phyloP scores from a whole-genome alignment of 2,797 vertebrate genomes.

The Hippopotamyrus pictus region DNA sequence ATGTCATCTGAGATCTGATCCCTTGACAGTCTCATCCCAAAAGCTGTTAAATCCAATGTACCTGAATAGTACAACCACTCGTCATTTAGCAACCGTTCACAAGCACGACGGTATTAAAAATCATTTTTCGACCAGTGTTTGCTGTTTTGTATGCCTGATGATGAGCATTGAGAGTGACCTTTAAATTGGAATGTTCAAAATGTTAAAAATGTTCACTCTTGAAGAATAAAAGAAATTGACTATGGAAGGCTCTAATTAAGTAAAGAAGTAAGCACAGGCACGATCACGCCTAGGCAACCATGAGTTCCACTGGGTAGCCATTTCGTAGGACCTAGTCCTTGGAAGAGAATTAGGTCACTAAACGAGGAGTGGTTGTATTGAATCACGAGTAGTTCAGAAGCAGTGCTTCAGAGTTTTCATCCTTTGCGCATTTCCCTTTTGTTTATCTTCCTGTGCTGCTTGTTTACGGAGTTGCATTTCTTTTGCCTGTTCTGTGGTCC shows the following conservation, averaged over 20 bases:
- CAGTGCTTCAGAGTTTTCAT: background rate
- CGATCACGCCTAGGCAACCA: background rate
- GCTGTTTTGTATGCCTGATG: background rate
- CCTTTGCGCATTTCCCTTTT: background rate
- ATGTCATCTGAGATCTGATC: background rate
- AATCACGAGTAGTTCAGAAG: background rate
- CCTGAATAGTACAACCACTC: background rate
- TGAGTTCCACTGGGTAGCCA: background rate
- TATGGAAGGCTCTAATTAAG: background rate
- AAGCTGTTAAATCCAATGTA: background rate
- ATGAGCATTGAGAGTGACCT: background rate
- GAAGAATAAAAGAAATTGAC: background rate
- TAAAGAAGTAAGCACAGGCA: background rate
- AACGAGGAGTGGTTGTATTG: background rate
- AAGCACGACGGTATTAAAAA: background rate
- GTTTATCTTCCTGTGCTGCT: background rate
- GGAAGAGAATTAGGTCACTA: background rate
- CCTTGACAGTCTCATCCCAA: background rate
- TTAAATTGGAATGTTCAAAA: background rate
- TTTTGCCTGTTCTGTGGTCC: background rate
- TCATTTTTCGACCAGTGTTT: background rate
- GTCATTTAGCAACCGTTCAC: background rate
- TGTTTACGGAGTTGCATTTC: background rate
- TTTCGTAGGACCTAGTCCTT: background rate
- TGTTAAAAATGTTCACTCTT: background rate